Evolutionary conservation across 2,113 vertebrate species (phyloP).

Genomic region (Lota lota): DNA sequence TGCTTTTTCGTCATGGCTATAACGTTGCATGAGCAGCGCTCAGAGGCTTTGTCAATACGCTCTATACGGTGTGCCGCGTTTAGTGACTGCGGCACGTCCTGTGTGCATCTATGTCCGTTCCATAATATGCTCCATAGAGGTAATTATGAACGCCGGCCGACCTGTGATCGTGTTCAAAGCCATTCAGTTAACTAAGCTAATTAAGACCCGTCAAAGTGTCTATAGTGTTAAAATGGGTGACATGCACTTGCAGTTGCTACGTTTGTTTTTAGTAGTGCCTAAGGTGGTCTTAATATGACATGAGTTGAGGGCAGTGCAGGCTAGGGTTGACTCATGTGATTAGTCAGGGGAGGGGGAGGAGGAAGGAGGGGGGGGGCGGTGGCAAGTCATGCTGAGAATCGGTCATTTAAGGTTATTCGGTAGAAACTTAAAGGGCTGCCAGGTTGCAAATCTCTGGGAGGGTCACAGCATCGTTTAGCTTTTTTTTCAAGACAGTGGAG

Average conservation of each 20-base stretch:
- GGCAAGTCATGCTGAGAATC: conserved; percentile 61
- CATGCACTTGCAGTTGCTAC: conserved; percentile 46
- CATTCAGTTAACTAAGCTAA: conserved; percentile 23
- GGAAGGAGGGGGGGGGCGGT: conserved; percentile 28
- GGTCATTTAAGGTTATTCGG: conserved; percentile 59
- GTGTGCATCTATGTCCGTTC: conserved; percentile 33
- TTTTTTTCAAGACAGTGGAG: background rate
- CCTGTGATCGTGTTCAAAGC: conserved; percentile 31
- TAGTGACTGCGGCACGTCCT: conserved; percentile 27
- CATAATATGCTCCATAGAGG: conserved; percentile 67
- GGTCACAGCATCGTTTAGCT: background rate
- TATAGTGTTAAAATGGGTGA: conserved; percentile 26
- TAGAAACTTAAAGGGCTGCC: conserved; percentile 50
- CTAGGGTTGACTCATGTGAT: conserved; percentile 53
- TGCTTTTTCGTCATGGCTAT: conserved; percentile 29
- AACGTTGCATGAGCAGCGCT: conserved; percentile 38
- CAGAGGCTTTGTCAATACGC: conserved; percentile 26
- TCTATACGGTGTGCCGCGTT: conserved; percentile 19
- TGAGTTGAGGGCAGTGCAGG: conserved; percentile 42
- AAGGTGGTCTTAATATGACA: conserved; percentile 34
- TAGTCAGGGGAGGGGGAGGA: conserved; percentile 32
- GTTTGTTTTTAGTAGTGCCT: conserved; percentile 15
- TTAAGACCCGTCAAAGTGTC: background rate
- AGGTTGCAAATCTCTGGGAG: conserved; percentile 42
- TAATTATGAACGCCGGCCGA: conserved; percentile 63